Base-by-base conservation (phyloP, 2,888 invertebrate genomes). In the Phyllotreta cruciferae region DNA sequence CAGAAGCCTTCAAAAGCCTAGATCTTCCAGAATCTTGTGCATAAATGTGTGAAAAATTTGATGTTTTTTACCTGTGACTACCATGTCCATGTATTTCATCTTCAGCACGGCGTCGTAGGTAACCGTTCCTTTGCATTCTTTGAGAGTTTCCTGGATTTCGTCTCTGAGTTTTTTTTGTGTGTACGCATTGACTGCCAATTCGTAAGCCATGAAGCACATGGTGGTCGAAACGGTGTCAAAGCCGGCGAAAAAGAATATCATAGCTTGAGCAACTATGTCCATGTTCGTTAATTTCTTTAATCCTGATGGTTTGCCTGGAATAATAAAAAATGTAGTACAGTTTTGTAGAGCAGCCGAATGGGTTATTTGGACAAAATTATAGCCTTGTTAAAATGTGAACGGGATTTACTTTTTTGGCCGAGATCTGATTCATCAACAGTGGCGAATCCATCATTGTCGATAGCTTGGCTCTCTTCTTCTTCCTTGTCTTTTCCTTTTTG, bases 41-140 rank as follows among this genome's bases (percentile, higher is more conserved):
- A 24, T 24, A 24, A 24, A 24, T 24, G 1, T 24, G 24, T 24
- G 4, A 4, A 24, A 3, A 24, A 24, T 24, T 24, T 24, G 1
- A 24, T 11, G 24, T 10, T 57, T 34, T 34, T 50, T 54, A 47
- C 63, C 84, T 71, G 85, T 84, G 0, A 86, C 75, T 0, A 87
- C 84, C 85, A 85, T 85, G 60, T 87, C 86, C 79, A 87, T 73
- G 62, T 87, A 87, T 10, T 80, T 79, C 84, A 87, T 82, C 24
- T 79, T 80, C 58, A 82, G 80, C 0, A 87, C 77, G 0, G 80
- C 78, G 14, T 83, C 84, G 66, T 85, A 87, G 45, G 67, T 56
- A 2, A 71, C 36, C 39, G 60, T 66, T 35, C 63, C 64, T 6
- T 64, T 52, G 9, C 60, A 42, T 24, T 52, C 45, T 6, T 45